phyloP scores from a whole-genome alignment of 1,140 invertebrate genomes.

The Atopsyche davidsoni region DNA sequence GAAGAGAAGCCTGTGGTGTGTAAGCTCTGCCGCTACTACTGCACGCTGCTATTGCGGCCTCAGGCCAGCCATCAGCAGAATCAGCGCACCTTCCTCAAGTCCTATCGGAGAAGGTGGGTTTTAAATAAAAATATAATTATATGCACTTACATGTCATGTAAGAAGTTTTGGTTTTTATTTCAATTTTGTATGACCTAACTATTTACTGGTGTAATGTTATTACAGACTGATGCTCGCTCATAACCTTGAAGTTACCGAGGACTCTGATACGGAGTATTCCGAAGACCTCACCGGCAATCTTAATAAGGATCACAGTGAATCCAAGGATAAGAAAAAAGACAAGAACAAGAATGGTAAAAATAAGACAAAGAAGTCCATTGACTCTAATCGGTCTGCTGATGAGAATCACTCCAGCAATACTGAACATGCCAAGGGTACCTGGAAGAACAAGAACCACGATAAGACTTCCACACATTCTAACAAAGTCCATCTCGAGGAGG shows the following conservation, averaged over 20 bases:
- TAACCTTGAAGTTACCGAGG: slow-evolving; percentile 61
- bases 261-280: slow-evolving; percentile 48
- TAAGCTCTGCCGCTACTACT: slow-evolving; percentile 73
- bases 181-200: background rate
- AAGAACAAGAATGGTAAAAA: slow-evolving; percentile 47
- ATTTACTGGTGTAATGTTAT: slow-evolving; percentile 16
- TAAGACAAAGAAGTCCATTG: slow-evolving; percentile 46
- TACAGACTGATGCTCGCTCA: slow-evolving; percentile 63
- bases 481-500: slow-evolving; percentile 32
- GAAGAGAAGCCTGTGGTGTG: slow-evolving; percentile 58
- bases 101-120: slow-evolving; percentile 61
- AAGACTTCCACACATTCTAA: background rate
- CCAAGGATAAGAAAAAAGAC: slow-evolving; percentile 44
- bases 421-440: slow-evolving; percentile 32
- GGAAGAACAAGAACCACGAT: slow-evolving; percentile 34
- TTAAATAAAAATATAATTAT: too few relatives aligned
- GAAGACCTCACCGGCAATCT: slow-evolving; percentile 37
- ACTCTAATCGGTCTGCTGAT: slow-evolving; percentile 36
- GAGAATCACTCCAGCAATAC: slow-evolving; percentile 39
- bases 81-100: slow-evolving; percentile 55
- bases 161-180: background rate
- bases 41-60: slow-evolving; percentile 60
- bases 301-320: slow-evolving; percentile 39
- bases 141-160: too few relatives aligned
- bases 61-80: slow-evolving; percentile 47